Evolutionary conservation across 2,113 vertebrate genomes (phyloP).

Genomic region (Burhinus oedicnemus): DNA sequence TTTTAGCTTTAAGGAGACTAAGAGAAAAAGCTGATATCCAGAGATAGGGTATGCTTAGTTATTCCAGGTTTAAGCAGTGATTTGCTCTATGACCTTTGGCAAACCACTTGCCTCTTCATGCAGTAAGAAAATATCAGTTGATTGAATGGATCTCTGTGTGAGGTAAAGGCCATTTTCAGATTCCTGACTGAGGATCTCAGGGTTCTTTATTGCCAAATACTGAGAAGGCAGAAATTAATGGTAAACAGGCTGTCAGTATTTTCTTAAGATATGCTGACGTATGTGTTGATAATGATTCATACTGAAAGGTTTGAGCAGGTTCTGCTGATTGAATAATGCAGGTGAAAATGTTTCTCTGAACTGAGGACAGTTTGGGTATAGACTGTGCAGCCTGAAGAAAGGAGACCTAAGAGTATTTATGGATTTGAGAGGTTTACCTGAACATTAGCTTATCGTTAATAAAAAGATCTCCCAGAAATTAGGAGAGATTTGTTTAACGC

Average conservation of each 20-base stretch:
- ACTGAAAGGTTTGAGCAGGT: background rate
- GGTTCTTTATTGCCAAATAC: background rate
- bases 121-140: background rate
- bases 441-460: background rate
- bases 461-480: background rate
- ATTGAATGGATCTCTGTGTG: background rate
- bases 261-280: constrained; percentile 3
- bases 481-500: background rate
- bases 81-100: constrained; percentile 29
- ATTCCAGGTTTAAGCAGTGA: background rate
- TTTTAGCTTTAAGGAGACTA: background rate
- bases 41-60: background rate
- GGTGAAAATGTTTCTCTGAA: background rate
- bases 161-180: background rate
- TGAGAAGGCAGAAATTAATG: background rate
- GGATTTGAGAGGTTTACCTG: background rate
- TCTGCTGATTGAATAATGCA: constrained; percentile 9
- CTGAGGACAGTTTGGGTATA: background rate
- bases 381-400: background rate
- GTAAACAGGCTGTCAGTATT: constrained; percentile 37
- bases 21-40: background rate
- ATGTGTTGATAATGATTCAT: background rate
- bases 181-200: background rate
- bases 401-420: background rate
- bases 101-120: constrained; percentile 3